A percentile compares a stretch with the other conserved stretches of the same genome.
These are phyloP conservation scores for Leucoraja erinaceus DNA, from an alignment of 2,113 vertebrate species.

Conservation along the genomic window DNA sequence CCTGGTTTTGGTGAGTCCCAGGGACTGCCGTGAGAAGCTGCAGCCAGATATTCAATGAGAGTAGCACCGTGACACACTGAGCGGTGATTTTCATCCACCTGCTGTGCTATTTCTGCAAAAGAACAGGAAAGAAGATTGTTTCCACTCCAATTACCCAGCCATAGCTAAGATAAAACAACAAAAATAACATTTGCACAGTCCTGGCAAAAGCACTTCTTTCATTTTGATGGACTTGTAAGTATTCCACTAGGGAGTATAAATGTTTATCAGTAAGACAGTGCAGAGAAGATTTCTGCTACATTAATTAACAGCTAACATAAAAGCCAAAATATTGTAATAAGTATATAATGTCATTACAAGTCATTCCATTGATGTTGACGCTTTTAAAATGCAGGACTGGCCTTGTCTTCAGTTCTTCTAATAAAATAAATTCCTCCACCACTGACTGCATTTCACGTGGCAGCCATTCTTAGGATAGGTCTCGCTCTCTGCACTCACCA, in stretches of 20 bases:
- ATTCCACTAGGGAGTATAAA: background rate
- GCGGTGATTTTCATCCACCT: no score
- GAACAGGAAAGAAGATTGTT: no score
- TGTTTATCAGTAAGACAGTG: background rate
- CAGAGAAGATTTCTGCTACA: background rate
- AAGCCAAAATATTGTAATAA: background rate
- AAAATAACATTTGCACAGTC: no score
- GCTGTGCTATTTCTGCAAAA: no score
- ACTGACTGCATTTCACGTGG: background rate
- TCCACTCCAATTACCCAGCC: no score
- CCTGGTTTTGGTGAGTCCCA: background rate
- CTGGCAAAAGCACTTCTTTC: background rate
- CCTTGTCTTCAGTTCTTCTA: background rate
- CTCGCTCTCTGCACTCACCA: no score
- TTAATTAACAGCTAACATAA: background rate
- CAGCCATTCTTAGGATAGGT: no score
- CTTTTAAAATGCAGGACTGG: background rate
- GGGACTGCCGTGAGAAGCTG: background rate
- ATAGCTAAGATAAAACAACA: no score
- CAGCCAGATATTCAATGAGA: no score
- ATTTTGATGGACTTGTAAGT: background rate
- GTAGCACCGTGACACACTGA: no score
- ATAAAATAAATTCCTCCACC: background rate
- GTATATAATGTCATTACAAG: background rate
- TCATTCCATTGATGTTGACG: background rate